A percentile compares a stretch with the other conserved stretches of the same genome.
These are phyloP conservation scores for Chaetophractus vellerosus DNA, from an alignment of 2,797 vertebrate genomes.

Conservation along the genomic window DNA sequence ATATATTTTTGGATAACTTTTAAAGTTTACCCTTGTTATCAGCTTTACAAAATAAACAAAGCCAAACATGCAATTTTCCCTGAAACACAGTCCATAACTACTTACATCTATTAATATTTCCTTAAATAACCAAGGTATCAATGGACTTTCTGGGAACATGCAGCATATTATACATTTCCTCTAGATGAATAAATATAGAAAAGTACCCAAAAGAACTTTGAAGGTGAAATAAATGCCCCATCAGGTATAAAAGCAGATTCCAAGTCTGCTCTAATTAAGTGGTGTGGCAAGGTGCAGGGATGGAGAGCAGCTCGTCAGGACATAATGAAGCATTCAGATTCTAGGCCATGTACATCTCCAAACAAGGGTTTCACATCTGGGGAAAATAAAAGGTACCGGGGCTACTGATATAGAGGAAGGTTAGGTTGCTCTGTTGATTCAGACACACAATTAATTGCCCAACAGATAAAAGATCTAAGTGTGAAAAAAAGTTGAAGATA, in stretches of 20 bases:
- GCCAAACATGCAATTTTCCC: background rate
- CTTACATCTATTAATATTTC: slow-evolving; percentile 52
- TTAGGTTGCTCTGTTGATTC: background rate
- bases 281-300: background rate
- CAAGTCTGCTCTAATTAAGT: background rate
- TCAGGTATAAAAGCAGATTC: background rate
- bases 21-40: slow-evolving; percentile 56
- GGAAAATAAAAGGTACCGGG: background rate
- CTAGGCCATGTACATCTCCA: background rate
- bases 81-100: background rate
- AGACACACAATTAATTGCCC: background rate
- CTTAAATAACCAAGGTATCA: slow-evolving; percentile 53
- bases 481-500: background rate
- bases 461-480: background rate
- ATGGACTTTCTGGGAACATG: slow-evolving; percentile 38
- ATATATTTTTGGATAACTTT: slow-evolving; percentile 55
- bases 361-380: background rate
- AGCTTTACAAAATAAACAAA: background rate
- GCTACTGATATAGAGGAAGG: background rate
- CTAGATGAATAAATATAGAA: slow-evolving; percentile 47
- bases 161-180: background rate
- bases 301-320: background rate
- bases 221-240: slow-evolving; percentile 1
- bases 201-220: slow-evolving; percentile 20
- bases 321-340: background rate